phyloP scores from a whole-genome alignment of 1,140 invertebrate species.

The Camponotus floridanus region DNA sequence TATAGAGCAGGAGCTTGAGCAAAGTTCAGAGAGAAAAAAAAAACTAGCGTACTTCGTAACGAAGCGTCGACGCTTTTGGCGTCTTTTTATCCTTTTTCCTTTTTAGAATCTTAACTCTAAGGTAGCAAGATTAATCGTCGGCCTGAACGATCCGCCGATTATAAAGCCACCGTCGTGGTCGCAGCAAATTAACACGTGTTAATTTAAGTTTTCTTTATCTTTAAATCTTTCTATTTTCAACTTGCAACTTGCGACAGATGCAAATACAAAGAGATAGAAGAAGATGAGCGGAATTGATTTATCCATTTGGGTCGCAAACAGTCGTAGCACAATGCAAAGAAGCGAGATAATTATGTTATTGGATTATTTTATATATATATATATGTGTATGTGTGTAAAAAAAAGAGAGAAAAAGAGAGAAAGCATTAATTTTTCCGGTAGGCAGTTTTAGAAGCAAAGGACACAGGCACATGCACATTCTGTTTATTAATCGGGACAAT shows the following conservation, averaged over 20 bases:
- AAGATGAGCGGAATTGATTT: slow-evolving; percentile 23
- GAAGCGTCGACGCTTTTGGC: slow-evolving; percentile 56
- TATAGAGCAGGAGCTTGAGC: slow-evolving; percentile 57
- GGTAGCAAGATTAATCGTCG: slow-evolving; percentile 62
- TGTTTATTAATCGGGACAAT: slow-evolving; percentile 86
- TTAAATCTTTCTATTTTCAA: slow-evolving; percentile 39
- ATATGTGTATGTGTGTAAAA: slow-evolving; percentile 7
- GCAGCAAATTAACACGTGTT: slow-evolving; percentile 85
- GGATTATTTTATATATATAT: slow-evolving; percentile 35
- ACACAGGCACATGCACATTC: slow-evolving; percentile 86
- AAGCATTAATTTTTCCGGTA: slow-evolving; percentile 78
- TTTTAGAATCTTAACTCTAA: slow-evolving; percentile 44
- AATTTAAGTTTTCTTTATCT: slow-evolving; percentile 54
- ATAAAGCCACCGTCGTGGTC: slow-evolving; percentile 78
- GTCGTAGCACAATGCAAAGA: slow-evolving; percentile 76
- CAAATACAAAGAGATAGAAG: slow-evolving; percentile 54
- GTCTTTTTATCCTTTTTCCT: slow-evolving; percentile 22
- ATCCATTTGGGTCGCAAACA: slow-evolving; percentile 64
- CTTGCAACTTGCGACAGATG: slow-evolving; percentile 37
- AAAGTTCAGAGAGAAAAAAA: slow-evolving; percentile 56
- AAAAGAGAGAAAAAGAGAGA: not conserved
- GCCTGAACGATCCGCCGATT: slow-evolving; percentile 67
- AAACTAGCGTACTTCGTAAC: slow-evolving; percentile 39
- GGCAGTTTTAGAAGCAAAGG: slow-evolving; percentile 81
- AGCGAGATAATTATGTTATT: slow-evolving; percentile 66